Conservation (phyloP, 1,140 invertebrate species). For the Cydia fagiglandana region DNA sequence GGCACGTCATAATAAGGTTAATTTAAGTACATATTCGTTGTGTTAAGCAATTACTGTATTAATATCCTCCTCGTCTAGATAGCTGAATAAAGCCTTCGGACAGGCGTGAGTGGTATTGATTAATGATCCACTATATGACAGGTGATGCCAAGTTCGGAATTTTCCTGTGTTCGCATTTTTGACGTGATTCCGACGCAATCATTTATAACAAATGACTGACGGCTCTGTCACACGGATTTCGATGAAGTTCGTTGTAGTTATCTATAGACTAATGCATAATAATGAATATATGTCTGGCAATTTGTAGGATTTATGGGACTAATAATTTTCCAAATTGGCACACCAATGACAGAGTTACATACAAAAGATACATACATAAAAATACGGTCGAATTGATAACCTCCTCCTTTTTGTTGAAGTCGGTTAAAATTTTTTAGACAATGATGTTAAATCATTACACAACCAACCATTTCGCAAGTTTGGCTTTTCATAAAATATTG, state of each 20-base stretch:
- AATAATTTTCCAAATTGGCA: too few relatives aligned
- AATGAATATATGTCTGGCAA: neutral
- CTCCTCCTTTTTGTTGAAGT: too few relatives aligned
- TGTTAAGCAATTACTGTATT: conserved; percentile 28
- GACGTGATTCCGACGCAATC: conserved; percentile 27
- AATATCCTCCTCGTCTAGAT: conserved; percentile 6
- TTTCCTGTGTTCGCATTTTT: conserved; percentile 32
- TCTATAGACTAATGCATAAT: neutral
- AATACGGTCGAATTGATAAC: too few relatives aligned
- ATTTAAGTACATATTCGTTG: neutral
- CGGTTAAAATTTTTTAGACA: too few relatives aligned
- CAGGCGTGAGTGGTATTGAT: conserved; percentile 31
- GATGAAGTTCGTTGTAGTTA: neutral
- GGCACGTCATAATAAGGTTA: too few relatives aligned
- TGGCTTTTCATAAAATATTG: too few relatives aligned
- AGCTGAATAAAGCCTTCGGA: conserved; percentile 26
- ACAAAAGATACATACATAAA: too few relatives aligned
- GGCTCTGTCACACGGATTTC: conserved; percentile 13
- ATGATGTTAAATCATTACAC: too few relatives aligned
- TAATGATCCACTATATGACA: conserved; percentile 14
- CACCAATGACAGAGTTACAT: too few relatives aligned
- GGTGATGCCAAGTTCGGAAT: conserved; percentile 28
- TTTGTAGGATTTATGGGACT: neutral
- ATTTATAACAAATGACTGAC: conserved; percentile 28
- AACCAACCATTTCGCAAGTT: too few relatives aligned